These are phyloP conservation scores for Cephalopachus bancanus DNA, from an alignment of 2,797 vertebrate genomes.

Conservation along the genomic window DNA sequence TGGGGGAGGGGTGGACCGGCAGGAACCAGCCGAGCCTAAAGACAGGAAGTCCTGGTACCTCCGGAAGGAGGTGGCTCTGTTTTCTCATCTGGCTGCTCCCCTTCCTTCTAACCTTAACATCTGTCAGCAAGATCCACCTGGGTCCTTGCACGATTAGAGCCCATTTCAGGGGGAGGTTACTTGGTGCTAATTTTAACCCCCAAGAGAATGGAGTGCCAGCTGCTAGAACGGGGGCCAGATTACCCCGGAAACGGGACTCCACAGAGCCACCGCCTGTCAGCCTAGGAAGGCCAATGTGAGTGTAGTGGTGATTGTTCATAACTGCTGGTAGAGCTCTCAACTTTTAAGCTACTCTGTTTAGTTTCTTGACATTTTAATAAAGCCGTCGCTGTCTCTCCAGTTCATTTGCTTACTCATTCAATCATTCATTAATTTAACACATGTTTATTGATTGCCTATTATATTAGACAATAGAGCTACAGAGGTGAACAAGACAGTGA, in stretches of 20 bases:
- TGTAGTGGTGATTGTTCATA: background rate
- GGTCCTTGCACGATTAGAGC: constrained; percentile 75
- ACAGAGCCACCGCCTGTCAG: background rate
- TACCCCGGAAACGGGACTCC: constrained; percentile 41
- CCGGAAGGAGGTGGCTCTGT: constrained; percentile 81
- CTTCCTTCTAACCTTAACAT: constrained; percentile 85
- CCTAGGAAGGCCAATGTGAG: constrained; percentile 34
- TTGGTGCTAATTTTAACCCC: constrained; percentile 82
- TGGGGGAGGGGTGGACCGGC: constrained; percentile 55
- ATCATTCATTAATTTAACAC: background rate
- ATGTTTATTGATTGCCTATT: background rate
- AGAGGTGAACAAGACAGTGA: background rate
- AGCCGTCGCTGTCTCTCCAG: background rate
- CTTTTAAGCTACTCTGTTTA: background rate
- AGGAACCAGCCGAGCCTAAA: constrained; percentile 78
- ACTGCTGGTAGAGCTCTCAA: background rate
- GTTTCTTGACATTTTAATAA: background rate
- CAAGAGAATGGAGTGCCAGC: constrained; percentile 55
- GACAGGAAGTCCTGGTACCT: constrained; percentile 83
- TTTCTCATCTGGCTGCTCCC: constrained; percentile 82
- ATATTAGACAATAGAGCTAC: background rate
- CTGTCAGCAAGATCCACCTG: constrained; percentile 82
- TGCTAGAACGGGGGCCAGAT: background rate
- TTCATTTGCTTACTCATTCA: background rate
- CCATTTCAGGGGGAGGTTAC: constrained; percentile 33